phyloP scores from a whole-genome alignment of 2,888 invertebrate species.

The Nephrotoma flavescens region DNA sequence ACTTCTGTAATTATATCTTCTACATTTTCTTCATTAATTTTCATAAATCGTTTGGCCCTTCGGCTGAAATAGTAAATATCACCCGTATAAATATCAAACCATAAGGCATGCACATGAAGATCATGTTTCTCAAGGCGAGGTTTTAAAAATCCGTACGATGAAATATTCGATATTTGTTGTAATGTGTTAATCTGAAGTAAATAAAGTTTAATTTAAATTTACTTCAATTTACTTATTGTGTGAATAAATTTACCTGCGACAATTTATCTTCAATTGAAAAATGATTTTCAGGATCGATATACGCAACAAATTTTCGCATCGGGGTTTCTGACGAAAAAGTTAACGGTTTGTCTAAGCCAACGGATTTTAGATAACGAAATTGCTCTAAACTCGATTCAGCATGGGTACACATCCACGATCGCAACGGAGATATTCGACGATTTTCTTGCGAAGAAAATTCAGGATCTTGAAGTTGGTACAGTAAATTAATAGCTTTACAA shows the following conservation, averaged over 20 bases:
- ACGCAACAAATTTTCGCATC: conserved; percentile 76
- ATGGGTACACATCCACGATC: conserved; percentile 85
- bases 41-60: conserved; percentile 67
- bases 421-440: conserved; percentile 69
- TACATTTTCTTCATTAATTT: conserved; percentile 71
- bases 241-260: conserved; percentile 55
- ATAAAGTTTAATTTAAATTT: conserved; percentile 15
- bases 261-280: conserved; percentile 83
- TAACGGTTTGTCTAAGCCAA: conserved; percentile 49
- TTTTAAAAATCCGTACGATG: conserved; percentile 82
- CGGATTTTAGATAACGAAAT: conserved; percentile 54
- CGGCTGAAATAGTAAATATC: conserved; percentile 91
- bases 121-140: conserved; percentile 65
- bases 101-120: conserved; percentile 82
- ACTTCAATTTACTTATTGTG: not conserved
- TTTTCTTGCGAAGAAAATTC: conserved; percentile 54
- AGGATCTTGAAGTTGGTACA: conserved; percentile 67
- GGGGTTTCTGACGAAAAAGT: conserved; percentile 78
- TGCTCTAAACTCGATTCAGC: conserved; percentile 67
- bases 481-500: conserved; percentile 93
- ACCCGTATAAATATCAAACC: conserved; percentile 96
- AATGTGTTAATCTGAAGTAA: conserved; percentile 62
- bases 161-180: conserved; percentile 83
- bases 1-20: conserved; percentile 62
- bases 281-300: conserved; percentile 84